Conservation (phyloP, 2,113 vertebrate species). For the Macquaria australasica region DNA sequence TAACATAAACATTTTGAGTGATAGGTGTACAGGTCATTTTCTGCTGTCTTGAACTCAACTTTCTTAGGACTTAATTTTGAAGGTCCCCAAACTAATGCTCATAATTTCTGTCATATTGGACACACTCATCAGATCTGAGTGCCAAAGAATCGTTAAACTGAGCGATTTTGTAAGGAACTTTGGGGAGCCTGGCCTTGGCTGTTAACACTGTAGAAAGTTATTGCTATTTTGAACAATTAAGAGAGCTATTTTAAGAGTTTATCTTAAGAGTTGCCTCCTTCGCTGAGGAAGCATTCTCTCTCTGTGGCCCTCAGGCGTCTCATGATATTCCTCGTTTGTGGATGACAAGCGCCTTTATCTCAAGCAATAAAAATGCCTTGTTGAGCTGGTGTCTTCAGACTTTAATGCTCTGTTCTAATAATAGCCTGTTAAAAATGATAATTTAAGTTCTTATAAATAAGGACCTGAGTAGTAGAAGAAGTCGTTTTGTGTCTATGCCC, state of each 20-base stretch:
- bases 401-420: constrained; percentile 26
- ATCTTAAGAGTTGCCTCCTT: not conserved
- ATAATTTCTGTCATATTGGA: not conserved
- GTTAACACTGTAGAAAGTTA: no score
- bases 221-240: constrained; percentile 53
- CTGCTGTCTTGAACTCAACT: no score
- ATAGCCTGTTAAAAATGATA: constrained; percentile 4
- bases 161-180: no score
- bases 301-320: not conserved
- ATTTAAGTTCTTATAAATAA: constrained; percentile 13
- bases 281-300: not conserved
- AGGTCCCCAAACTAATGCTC: no score
- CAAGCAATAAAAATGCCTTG: not conserved
- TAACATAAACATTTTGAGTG: not conserved
- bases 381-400: not conserved
- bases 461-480: not conserved
- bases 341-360: constrained; percentile 22
- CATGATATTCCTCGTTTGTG: constrained; percentile 2
- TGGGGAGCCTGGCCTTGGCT: no score
- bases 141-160: no score
- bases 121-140: no score
- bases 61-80: not conserved
- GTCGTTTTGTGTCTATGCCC: not conserved
- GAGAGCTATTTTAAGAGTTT: constrained; percentile 39
- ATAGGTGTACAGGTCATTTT: not conserved